Percentiles rank a stretch among this genome's conserved stretches.
phyloP scores from a whole-genome alignment of 92 coral and sea anemone genomes.

The Montipora capitata region DNA sequence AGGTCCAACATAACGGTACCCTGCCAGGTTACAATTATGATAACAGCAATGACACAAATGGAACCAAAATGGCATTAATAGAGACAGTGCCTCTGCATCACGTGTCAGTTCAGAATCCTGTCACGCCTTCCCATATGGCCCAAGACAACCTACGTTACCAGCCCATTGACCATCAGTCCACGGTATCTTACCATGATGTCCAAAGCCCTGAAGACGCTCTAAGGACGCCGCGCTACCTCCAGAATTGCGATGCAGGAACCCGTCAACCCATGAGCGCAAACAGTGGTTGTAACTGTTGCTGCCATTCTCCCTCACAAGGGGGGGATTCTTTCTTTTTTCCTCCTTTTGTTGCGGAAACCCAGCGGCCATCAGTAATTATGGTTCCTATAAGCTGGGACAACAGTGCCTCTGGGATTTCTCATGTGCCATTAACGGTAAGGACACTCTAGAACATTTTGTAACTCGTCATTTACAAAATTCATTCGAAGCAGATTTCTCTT shows the following conservation, averaged over 20 bases:
- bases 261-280: not conserved
- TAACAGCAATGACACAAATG: not conserved
- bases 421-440: conserved; percentile 38
- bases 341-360: conserved; percentile 6
- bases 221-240: not conserved
- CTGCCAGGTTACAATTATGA: conserved; percentile 15
- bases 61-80: not conserved
- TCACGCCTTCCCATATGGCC: not conserved
- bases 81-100: conserved; percentile 17
- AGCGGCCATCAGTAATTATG: conserved; percentile 51
- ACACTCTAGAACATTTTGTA: not conserved
- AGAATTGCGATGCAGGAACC: not conserved
- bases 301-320: conserved; percentile 16
- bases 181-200: not conserved
- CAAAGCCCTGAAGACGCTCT: not conserved
- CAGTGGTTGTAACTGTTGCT: conserved; percentile 16
- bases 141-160: not conserved
- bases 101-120: not conserved
- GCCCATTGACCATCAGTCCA: not conserved
- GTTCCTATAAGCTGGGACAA: conserved; percentile 21
- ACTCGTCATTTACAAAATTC: not conserved
- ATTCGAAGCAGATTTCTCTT: no score
- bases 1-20: not conserved
- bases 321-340: not conserved
- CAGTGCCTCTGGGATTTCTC: conserved; percentile 1